phyloP scores from a whole-genome alignment of 2,888 invertebrate genomes.

The Galeruca laticollis region DNA sequence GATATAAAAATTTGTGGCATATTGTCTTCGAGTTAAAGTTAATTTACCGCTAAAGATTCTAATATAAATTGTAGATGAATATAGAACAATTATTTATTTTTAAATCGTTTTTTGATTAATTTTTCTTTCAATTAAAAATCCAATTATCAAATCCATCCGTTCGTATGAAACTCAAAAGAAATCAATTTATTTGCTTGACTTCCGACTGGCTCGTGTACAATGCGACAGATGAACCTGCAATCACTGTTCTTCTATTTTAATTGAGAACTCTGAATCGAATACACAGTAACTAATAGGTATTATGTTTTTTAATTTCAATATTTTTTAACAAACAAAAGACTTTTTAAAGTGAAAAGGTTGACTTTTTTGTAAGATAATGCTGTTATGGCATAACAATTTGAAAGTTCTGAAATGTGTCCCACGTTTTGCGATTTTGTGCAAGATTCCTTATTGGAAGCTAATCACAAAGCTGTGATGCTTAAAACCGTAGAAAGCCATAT shows the following conservation, averaged over 20 bases:
- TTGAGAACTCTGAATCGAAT: conserved; percentile 6
- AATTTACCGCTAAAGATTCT: neutral
- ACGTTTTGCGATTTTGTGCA: no score
- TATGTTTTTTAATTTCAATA: no score
- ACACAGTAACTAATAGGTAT: neutral
- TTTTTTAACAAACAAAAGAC: no score
- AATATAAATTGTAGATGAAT: neutral
- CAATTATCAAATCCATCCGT: conserved; percentile 40
- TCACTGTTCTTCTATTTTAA: conserved; percentile 13
- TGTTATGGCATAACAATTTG: no score
- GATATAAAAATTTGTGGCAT: no score
- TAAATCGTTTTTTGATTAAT: conserved; percentile 27
- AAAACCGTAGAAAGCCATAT: no score
- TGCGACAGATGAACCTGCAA: conserved; percentile 14
- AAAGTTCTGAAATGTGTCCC: no score
- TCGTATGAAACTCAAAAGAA: conserved; percentile 19
- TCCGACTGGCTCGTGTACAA: conserved; percentile 7
- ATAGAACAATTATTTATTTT: neutral
- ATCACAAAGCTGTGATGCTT: no score
- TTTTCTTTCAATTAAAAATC: conserved; percentile 41
- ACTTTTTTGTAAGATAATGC: no score
- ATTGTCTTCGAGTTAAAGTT: no score
- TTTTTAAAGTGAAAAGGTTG: no score
- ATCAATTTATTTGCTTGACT: conserved; percentile 22
- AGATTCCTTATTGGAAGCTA: no score